Conservation (phyloP, 2,113 vertebrate species). For the Ginglymostoma cirratum region DNA sequence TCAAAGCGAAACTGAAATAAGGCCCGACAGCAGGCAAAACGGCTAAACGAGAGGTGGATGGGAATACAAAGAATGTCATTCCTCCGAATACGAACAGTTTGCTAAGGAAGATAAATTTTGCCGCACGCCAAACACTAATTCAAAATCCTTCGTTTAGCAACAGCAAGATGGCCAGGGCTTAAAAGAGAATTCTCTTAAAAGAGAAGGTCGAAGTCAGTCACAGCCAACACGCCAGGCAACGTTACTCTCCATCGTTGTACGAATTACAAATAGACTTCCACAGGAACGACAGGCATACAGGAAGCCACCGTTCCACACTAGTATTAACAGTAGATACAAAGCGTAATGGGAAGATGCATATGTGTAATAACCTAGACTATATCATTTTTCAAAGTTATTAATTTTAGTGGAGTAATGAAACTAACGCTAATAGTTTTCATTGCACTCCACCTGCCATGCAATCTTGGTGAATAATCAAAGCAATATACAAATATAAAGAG, state of each 20-base stretch:
- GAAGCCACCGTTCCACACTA: background rate
- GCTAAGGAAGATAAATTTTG: background rate
- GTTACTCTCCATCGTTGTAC: background rate
- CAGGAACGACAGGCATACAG: background rate
- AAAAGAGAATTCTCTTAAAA: conserved; percentile 4
- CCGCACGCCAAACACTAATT: background rate
- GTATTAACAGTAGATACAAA: background rate
- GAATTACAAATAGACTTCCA: background rate
- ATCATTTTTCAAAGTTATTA: background rate
- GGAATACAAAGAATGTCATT: background rate
- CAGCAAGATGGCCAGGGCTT: background rate
- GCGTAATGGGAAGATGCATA: background rate
- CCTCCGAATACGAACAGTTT: background rate
- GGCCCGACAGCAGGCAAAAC: background rate
- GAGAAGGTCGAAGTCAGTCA: background rate
- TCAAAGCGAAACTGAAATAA: background rate
- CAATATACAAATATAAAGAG: background rate
- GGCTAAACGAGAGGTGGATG: background rate
- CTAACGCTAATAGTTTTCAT: background rate
- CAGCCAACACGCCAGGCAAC: background rate
- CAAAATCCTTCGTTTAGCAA: background rate
- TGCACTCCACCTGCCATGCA: background rate
- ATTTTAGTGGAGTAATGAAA: background rate
- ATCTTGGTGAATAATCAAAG: background rate
- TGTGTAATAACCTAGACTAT: background rate